These are phyloP conservation scores for Axinella damicornis DNA, from an alignment of 37 sponge, comb jelly and placozoan genomes.

Conservation along the genomic window DNA sequence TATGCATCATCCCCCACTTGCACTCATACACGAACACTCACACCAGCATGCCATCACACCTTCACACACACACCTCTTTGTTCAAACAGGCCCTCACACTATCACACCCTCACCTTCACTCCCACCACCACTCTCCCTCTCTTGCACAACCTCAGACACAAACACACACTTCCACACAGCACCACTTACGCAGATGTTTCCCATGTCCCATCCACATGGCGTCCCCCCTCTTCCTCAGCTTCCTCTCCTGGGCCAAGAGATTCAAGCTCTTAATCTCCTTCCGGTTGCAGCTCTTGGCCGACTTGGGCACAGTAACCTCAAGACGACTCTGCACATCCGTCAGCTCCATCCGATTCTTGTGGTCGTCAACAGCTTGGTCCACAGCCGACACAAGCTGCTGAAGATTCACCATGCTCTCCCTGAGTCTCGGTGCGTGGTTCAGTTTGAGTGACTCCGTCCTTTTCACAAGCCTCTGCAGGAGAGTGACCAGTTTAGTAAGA, in stretches of 20 bases:
- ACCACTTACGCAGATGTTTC: slow-evolving; percentile 49
- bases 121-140: background rate
- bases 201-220: slow-evolving; percentile 71
- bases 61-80: background rate
- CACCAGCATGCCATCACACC: slow-evolving; percentile 1
- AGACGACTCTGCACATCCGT: slow-evolving; percentile 61
- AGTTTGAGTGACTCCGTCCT: slow-evolving; percentile 62
- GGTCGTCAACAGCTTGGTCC: slow-evolving; percentile 57
- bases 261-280: slow-evolving; percentile 59
- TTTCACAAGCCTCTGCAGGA: slow-evolving; percentile 66
- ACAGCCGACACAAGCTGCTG: slow-evolving; percentile 39
- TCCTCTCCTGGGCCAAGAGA: slow-evolving; percentile 60
- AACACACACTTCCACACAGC: background rate
- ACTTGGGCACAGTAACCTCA: slow-evolving; percentile 50
- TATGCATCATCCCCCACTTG: background rate
- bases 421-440: slow-evolving; percentile 22
- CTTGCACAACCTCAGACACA: no score
- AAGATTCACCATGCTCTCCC: slow-evolving; percentile 33
- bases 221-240: slow-evolving; percentile 55
- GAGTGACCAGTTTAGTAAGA: slow-evolving; percentile 61
- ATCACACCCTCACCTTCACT: background rate
- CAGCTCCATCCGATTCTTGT: slow-evolving; percentile 59
- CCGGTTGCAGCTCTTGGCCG: slow-evolving; percentile 29
- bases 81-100: slow-evolving; percentile 7
- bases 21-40: slow-evolving; percentile 1